These are phyloP conservation scores for Macropis europaea DNA, from an alignment of 2,888 invertebrate species.

Conservation along the genomic window DNA sequence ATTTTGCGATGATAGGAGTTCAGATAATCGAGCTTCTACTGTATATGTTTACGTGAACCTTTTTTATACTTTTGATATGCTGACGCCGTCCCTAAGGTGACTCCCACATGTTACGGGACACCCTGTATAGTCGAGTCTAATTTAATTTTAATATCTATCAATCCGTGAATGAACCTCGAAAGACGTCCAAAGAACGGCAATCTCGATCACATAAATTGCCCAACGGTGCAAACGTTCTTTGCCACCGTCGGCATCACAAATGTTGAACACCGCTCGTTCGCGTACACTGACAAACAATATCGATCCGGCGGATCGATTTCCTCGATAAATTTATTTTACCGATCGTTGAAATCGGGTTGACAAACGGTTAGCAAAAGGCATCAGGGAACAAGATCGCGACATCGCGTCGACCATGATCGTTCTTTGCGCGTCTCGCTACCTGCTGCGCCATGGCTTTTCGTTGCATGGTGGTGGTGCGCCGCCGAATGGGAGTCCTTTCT, in stretches of 20 bases:
- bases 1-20: too few relatives aligned
- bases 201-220: neutral
- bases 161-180: too few relatives aligned
- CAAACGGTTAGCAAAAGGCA: constrained; percentile 11
- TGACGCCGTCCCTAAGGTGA: too few relatives aligned
- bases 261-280: too few relatives aligned
- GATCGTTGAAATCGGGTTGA: constrained; percentile 17
- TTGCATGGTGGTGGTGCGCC: constrained; percentile 32
- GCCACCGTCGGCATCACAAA: constrained; percentile 8
- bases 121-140: too few relatives aligned
- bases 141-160: too few relatives aligned
- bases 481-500: constrained; percentile 61
- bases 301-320: neutral
- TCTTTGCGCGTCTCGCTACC: constrained; percentile 54
- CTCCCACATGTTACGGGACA: too few relatives aligned
- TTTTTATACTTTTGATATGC: too few relatives aligned
- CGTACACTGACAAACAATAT: neutral
- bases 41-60: too few relatives aligned
- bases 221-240: neutral
- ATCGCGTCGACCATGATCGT: constrained; percentile 17
- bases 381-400: constrained; percentile 1
- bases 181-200: too few relatives aligned
- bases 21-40: too few relatives aligned
- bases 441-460: constrained; percentile 45
- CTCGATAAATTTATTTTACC: constrained; percentile 5